Base-by-base conservation (phyloP, 64 coral and sea anemone genomes). In the Montipora cactus region DNA sequence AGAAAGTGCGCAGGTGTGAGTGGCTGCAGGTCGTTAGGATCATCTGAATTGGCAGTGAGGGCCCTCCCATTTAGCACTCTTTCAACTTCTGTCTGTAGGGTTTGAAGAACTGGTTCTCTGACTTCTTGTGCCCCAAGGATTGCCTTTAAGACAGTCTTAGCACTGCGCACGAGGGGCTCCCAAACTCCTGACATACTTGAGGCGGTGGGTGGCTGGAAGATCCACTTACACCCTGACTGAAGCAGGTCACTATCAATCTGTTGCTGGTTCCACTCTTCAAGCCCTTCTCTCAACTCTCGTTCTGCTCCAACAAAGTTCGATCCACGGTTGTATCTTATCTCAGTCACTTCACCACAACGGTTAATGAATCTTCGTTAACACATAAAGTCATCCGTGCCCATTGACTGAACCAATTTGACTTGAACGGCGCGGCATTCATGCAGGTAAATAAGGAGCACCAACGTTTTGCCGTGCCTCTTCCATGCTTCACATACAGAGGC, bases 361-460 rank as follows among this genome's bases (percentile, higher is more conserved):
- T 87, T 88, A 15, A 93, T 77, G 21, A 87, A 93, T 51, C 91
- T 62, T 49, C 75, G 75, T 14, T 71, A 59, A 49, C 74, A 79
- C 73, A 79, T 87, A 47, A 93, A 93, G 72, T 84, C 91, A 67
- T 87, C 82, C 14, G 81, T 80, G 67, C 70, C 20, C 76, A 93
- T 79, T 18, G 92, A 93, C 4, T 93, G 66, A 22, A 93, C 48
- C 8, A 94, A 67, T 76, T 89, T 87, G 18, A 94, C 47, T 48
- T 83, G 92, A 28, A 94, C 70, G 3, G 64, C 78, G 25, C 28
- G 84, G 78, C 89, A 67, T 13, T 94, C 62, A 89, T 21, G 68
- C 77, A 89, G 20, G 92, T 94, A 62, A 89, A 94, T 67, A 94
- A 44, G 23, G 64, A 84, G 20, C 92, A 88, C 92, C 92, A 94